Evolutionary conservation across 2,113 vertebrate genomes (phyloP).

Genomic region (Pelusios castaneus): DNA sequence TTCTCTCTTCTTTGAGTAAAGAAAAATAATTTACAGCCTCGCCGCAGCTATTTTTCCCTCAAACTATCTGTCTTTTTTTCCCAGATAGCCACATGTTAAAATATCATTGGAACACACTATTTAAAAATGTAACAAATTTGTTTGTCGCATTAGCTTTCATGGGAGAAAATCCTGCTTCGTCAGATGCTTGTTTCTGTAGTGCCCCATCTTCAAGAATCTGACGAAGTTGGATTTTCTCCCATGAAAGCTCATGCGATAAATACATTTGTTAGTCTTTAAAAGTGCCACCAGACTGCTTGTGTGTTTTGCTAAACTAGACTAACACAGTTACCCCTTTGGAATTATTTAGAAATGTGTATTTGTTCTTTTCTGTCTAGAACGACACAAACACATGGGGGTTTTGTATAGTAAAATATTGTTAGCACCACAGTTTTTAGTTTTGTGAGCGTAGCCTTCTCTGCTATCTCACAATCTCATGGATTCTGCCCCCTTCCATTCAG

Average conservation of each 20-base stretch:
- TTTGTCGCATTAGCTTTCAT: too few relatives aligned
- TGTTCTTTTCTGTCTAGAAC: background rate
- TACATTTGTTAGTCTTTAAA: too few relatives aligned
- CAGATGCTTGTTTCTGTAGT: too few relatives aligned
- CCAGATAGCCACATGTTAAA: background rate
- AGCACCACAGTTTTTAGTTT: background rate
- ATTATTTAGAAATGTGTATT: background rate
- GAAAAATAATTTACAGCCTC: background rate
- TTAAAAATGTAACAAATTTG: background rate
- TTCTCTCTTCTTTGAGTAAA: background rate
- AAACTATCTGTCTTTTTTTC: background rate
- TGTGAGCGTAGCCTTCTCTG: background rate
- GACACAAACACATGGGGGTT: background rate
- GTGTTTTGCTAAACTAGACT: too few relatives aligned
- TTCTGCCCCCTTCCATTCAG: background rate
- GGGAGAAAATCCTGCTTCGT: too few relatives aligned
- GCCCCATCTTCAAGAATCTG: too few relatives aligned
- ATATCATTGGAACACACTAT: background rate
- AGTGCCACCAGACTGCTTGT: too few relatives aligned
- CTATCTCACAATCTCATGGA: background rate
- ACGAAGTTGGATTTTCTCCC: too few relatives aligned
- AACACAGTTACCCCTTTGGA: too few relatives aligned
- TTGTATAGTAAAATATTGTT: background rate
- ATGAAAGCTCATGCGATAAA: too few relatives aligned
- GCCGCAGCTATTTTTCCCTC: background rate